A percentile compares a stretch with the other conserved stretches of the same genome.
Conservation (phyloP, 2,797 vertebrate species). For the Peromyscus nudipes region DNA sequence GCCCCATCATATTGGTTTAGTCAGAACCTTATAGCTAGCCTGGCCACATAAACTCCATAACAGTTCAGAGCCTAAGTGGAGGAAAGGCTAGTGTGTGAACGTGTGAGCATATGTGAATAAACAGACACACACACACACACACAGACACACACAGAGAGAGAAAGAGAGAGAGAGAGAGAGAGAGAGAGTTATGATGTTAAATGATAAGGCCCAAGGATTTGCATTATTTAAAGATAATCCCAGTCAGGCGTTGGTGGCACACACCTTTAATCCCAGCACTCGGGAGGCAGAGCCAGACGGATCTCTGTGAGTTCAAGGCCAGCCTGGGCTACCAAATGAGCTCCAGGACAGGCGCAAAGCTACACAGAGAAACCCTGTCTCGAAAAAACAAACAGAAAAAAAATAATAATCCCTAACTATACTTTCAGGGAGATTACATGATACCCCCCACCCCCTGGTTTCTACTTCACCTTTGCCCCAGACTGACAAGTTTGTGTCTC, state of each 20-base stretch:
- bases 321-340: too few species aligned
- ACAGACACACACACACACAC: too few species aligned
- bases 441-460: not conserved
- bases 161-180: too few species aligned
- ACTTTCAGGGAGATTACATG: not conserved
- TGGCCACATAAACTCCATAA: not conserved
- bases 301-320: too few species aligned
- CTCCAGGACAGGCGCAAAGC: too few species aligned
- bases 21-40: not conserved
- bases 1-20: not conserved
- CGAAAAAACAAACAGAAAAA: too few species aligned
- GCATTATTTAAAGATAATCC: not conserved
- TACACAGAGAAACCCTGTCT: too few species aligned
- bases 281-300: too few species aligned
- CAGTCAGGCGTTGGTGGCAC: too few species aligned
- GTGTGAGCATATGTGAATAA: too few species aligned
- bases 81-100: not conserved
- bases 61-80: not conserved
- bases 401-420: not conserved
- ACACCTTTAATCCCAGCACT: too few species aligned
- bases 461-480: not conserved
- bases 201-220: not conserved
- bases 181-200: constrained; percentile 24
- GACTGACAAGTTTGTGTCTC: not conserved
- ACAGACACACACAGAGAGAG: too few species aligned